Evolutionary conservation across 2,888 invertebrate genomes (phyloP), one percentile per base, ranked within the genome.

Genomic region (Lissonota sp.): DNA sequence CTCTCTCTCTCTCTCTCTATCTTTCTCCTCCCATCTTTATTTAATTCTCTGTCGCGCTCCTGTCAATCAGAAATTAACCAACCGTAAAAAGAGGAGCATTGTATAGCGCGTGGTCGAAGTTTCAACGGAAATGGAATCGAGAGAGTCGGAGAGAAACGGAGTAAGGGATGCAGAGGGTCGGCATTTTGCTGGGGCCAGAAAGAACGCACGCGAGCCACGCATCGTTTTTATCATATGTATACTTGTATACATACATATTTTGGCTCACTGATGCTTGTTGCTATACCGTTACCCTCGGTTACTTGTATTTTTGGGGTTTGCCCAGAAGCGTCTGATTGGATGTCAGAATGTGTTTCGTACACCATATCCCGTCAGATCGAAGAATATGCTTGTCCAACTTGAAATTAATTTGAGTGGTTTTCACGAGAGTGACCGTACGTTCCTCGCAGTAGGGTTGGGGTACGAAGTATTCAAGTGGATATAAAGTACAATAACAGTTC

Each of bases 391-490:
- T 84, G 81, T 71, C 74, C 88, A 88, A 91, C 89, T 89, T 88
- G 89, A 91, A 90, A 92, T 92, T 92, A 92, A 92, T 92, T 92
- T 91, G 90, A 91, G 92, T 91, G 91, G 91, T 90, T 90, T 90
- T 85, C 88, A 85, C 87, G 71, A 84, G 83, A 84, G 75, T 85
- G 85, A 85, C 77, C 82, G 53, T 55, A 44, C 64, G 74, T 63
- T 46, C 63, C 58, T 8, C 12, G 51, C 7, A 6, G 67, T 40
- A n/a, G 16, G 55, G 40, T 42, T 16, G 14, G 37, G 53, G 53
- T n/a, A 51, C 49, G 49, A 49, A 49, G 46, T 60, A 67, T 44
- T 58, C 26, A 66, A 6, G 57, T 14, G 8, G 16, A 26, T 46
- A 63, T 51, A 40, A 74, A 74, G 37, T 58, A 64, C 58, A 66